Conservation (phyloP, 2,888 invertebrate genomes). For the Hoplodrina blanda region DNA sequence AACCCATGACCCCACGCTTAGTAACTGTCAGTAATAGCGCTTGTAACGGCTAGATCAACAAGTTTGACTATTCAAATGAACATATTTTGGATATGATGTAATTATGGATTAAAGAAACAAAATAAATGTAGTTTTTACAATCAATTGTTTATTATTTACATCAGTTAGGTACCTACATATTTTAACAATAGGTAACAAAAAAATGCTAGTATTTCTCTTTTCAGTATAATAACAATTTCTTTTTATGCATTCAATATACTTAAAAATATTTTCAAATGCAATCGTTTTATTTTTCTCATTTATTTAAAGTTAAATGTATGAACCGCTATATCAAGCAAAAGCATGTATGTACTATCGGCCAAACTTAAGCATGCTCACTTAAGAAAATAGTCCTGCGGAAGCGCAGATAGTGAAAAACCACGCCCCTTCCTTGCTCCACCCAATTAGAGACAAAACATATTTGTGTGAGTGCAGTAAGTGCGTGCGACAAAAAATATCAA, state of each 20-base stretch:
- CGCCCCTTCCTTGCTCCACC: too few species aligned
- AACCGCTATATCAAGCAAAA: background rate
- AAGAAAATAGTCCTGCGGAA: too few species aligned
- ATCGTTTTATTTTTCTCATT: background rate
- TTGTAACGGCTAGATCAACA: too few species aligned
- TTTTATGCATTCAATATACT: conserved; percentile 4
- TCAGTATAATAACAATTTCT: background rate
- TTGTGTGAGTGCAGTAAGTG: too few species aligned
- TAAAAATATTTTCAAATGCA: conserved; percentile 7
- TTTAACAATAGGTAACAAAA: conserved; percentile 25
- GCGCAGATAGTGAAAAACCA: too few species aligned
- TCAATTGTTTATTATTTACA: conserved; percentile 39
- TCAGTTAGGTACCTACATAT: conserved; percentile 34
- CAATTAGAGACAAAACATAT: too few species aligned
- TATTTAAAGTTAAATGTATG: background rate
- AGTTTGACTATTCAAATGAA: too few species aligned
- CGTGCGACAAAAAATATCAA: too few species aligned
- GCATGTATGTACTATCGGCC: too few species aligned
- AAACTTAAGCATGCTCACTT: too few species aligned
- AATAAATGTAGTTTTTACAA: conserved; percentile 8
- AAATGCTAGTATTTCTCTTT: conserved; percentile 4
- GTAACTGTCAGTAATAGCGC: too few species aligned
- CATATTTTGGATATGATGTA: background rate
- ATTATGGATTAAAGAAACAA: background rate
- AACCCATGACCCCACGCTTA: too few species aligned